These are phyloP conservation scores for Ferrisia virgata DNA, from an alignment of 2,888 invertebrate species.

Conservation along the genomic window DNA sequence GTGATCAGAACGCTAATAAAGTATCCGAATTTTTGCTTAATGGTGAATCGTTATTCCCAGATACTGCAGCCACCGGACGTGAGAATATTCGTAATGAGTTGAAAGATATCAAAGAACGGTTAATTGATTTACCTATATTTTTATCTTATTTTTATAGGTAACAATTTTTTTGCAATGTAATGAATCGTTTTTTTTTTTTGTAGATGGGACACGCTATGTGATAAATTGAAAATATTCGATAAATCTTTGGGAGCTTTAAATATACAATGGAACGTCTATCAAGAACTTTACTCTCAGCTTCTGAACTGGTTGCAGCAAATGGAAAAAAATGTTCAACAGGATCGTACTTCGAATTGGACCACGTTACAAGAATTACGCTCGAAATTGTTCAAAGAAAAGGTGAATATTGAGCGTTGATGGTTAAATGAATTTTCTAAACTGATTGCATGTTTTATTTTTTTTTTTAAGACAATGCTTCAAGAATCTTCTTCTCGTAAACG, in stretches of 20 bases:
- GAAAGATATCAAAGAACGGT: slow-evolving; percentile 68
- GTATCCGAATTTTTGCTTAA: slow-evolving; percentile 70
- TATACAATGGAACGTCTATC: slow-evolving; percentile 78
- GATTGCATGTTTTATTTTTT: not conserved
- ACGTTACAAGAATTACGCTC: slow-evolving; percentile 81
- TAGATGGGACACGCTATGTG: slow-evolving; percentile 82
- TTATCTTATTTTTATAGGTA: not conserved
- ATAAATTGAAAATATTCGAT: slow-evolving; percentile 78
- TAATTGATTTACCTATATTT: not conserved
- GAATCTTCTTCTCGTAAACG: slow-evolving; percentile 87
- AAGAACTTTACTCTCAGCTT: slow-evolving; percentile 79
- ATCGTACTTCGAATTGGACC: slow-evolving; percentile 69
- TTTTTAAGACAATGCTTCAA: slow-evolving; percentile 68
- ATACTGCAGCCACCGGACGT: slow-evolving; percentile 86
- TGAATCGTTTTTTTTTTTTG: not conserved
- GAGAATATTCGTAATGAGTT: slow-evolving; percentile 85
- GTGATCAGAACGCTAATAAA: slow-evolving; percentile 78
- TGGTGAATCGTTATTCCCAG: slow-evolving; percentile 86
- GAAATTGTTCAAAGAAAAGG: slow-evolving; percentile 77
- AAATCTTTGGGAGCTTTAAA: slow-evolving; percentile 80
- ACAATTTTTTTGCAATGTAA: not conserved
- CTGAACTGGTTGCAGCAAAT: slow-evolving; percentile 81
- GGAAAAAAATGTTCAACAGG: slow-evolving; percentile 71
- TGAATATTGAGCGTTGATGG: slow-evolving; percentile 48
- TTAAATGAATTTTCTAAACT: slow-evolving; percentile 44